Percentiles rank a stretch among this genome's conserved stretches.
Conservation (phyloP, 2,888 invertebrate genomes). For the Eupithecia subumbrata region DNA sequence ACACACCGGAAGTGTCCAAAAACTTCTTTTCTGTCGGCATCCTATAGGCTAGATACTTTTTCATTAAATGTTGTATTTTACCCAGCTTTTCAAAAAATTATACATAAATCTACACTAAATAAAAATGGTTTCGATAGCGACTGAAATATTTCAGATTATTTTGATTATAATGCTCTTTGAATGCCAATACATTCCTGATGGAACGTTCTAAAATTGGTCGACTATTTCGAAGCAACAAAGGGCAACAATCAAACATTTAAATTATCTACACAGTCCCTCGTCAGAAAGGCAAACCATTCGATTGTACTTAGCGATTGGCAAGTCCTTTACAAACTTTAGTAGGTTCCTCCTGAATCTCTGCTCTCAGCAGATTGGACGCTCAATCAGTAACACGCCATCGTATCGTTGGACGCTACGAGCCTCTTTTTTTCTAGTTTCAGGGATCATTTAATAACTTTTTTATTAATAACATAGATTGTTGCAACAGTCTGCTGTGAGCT, state of each 20-base stretch:
- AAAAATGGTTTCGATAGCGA: no score
- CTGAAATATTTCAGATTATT: background rate
- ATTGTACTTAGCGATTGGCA: background rate
- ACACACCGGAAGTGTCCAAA: no score
- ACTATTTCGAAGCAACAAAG: background rate
- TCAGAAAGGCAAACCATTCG: background rate
- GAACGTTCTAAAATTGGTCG: background rate
- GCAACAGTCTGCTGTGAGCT: no score
- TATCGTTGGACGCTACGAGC: background rate
- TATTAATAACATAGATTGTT: no score
- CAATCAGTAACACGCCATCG: background rate
- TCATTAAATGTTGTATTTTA: no score
- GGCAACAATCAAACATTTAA: background rate
- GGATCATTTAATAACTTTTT: no score
- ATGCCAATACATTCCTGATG: background rate
- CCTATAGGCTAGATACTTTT: no score
- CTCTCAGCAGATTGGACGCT: background rate
- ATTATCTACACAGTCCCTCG: background rate
- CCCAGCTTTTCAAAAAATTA: no score
- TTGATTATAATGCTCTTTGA: background rate
- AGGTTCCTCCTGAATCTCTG: background rate
- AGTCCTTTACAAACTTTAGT: background rate
- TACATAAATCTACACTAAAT: no score
- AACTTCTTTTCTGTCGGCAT: no score
- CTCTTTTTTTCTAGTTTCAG: background rate